These are phyloP conservation scores for Crenichthys baileyi DNA, from an alignment of 2,797 vertebrate genomes.

Conservation along the genomic window DNA sequence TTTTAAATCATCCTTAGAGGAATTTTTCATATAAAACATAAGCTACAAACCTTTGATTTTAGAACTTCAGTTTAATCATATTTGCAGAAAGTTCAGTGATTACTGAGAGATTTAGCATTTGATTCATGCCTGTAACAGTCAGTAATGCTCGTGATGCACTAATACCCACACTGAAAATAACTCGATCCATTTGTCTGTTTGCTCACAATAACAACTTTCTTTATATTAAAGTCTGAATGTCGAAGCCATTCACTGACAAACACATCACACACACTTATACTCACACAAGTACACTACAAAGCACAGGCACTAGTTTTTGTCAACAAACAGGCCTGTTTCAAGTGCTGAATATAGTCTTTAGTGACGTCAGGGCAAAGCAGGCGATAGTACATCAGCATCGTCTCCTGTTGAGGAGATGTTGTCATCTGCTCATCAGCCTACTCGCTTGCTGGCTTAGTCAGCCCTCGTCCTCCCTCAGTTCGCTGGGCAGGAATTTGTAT, in stretches of 20 bases:
- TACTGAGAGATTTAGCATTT: conserved; percentile 50
- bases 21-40: conserved; percentile 44
- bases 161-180: conserved; percentile 57
- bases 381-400: conserved; percentile 44
- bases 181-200: conserved; percentile 34
- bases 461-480: conserved; percentile 94
- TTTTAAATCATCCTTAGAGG: conserved; percentile 20
- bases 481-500: conserved; percentile 97
- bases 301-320: conserved; percentile 76
- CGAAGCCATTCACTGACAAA: conserved; percentile 46
- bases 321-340: conserved; percentile 74
- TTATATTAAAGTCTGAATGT: conserved; percentile 52
- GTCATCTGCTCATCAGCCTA: conserved; percentile 25
- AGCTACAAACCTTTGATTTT: conserved; percentile 40
- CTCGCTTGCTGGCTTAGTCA: conserved; percentile 69
- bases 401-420: conserved; percentile 36
- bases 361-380: conserved; percentile 56
- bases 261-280: conserved; percentile 43
- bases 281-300: conserved; percentile 59
- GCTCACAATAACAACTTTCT: conserved; percentile 45
- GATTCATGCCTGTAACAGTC: conserved; percentile 66
- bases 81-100: conserved; percentile 62
- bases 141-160: conserved; percentile 56
- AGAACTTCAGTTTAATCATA: conserved; percentile 34
- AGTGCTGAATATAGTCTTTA: conserved; percentile 70